These are phyloP conservation scores for Drosophila planitibia DNA, from an alignment of 2,888 invertebrate species.

Conservation along the genomic window DNA sequence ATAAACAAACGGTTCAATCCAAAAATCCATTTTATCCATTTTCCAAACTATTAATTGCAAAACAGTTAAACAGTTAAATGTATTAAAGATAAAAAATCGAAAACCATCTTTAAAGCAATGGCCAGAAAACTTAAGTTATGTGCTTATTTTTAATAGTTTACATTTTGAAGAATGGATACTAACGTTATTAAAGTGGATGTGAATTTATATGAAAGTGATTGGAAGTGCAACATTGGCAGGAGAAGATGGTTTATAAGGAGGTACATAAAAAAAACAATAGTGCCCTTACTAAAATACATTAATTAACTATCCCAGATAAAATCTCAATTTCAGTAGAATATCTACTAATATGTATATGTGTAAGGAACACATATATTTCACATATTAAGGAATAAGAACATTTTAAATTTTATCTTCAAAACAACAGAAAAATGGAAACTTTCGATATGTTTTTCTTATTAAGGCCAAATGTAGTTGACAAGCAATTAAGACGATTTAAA, in stretches of 20 bases:
- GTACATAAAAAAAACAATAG: not conserved
- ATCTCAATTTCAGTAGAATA: not conserved
- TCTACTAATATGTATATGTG: not conserved
- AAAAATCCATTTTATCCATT: not conserved
- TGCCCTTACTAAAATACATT: not conserved
- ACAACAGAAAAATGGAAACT: not conserved
- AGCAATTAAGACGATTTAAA: not conserved
- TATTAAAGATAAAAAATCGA: not conserved
- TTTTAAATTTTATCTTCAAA: not conserved
- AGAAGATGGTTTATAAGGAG: not conserved
- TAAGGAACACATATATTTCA: not conserved
- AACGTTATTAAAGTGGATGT: not conserved
- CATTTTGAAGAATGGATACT: not conserved
- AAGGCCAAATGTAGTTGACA: no score
- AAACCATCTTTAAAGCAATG: not conserved
- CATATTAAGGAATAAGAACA: not conserved
- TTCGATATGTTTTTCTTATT: not conserved
- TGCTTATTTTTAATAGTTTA: not conserved
- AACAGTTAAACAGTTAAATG: not conserved
- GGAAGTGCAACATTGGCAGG: no score
- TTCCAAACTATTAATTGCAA: not conserved
- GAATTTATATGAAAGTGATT: not conserved
- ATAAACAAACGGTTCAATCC: not conserved
- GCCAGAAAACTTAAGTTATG: not conserved
- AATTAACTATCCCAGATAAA: not conserved